These are phyloP conservation scores for Podilymbus podiceps DNA, from an alignment of 2,113 vertebrate genomes.

Conservation along the genomic window DNA sequence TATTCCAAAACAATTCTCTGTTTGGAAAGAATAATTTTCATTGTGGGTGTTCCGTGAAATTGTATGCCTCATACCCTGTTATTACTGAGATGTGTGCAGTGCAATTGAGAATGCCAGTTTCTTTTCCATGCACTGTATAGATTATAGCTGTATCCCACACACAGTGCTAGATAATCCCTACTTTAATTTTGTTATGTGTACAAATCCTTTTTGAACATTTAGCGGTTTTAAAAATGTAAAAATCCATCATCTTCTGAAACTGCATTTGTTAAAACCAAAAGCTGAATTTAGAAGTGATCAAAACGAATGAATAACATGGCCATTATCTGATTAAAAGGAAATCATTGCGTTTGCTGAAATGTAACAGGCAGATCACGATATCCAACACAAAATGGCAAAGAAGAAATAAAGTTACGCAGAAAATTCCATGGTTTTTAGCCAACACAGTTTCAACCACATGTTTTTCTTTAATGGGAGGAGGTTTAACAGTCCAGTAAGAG, in stretches of 20 bases:
- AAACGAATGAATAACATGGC: slow-evolving; percentile 54
- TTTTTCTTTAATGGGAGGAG: slow-evolving; percentile 59
- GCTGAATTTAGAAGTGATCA: slow-evolving; percentile 68
- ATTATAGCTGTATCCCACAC: slow-evolving; percentile 78
- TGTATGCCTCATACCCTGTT: slow-evolving; percentile 81
- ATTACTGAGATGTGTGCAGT: slow-evolving; percentile 79
- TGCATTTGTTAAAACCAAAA: slow-evolving; percentile 64
- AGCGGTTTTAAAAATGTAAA: slow-evolving; percentile 67
- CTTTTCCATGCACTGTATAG: slow-evolving; percentile 72
- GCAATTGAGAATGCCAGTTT: slow-evolving; percentile 72
- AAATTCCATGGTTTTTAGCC: slow-evolving; percentile 58
- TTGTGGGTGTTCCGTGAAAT: slow-evolving; percentile 95
- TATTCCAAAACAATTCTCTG: slow-evolving; percentile 91
- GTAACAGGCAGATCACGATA: slow-evolving; percentile 46
- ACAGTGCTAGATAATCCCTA: slow-evolving; percentile 76
- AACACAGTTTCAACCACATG: slow-evolving; percentile 50
- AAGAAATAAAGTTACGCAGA: slow-evolving; percentile 56
- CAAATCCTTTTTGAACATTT: slow-evolving; percentile 71
- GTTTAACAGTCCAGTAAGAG: slow-evolving; percentile 27
- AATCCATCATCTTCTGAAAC: slow-evolving; percentile 64
- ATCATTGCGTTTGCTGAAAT: slow-evolving; percentile 53
- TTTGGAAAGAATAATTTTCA: slow-evolving; percentile 86
- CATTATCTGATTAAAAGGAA: slow-evolving; percentile 68
- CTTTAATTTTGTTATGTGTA: slow-evolving; percentile 76
- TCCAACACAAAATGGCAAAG: slow-evolving; percentile 53